Percentiles rank a stretch among this genome's conserved stretches.
Conservation (phyloP, 2,888 invertebrate genomes). For the Invenusta paracnida region DNA sequence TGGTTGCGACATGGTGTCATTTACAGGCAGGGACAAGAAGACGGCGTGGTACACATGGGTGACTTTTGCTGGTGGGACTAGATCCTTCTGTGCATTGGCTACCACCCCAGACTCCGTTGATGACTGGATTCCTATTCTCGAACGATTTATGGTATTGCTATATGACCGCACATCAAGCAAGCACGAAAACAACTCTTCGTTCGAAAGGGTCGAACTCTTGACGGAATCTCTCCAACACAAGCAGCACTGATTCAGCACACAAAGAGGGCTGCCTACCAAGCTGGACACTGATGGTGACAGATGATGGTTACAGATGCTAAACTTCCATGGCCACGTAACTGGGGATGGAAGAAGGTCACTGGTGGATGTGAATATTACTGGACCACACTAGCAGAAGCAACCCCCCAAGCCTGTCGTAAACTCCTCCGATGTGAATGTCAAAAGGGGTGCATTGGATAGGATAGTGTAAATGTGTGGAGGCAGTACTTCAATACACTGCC, state of each 20-base stretch:
- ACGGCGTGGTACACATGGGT: background rate
- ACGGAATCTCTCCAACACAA: background rate
- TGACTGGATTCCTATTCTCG: background rate
- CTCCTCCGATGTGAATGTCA: background rate
- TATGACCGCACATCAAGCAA: background rate
- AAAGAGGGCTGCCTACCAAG: background rate
- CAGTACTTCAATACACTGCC: background rate
- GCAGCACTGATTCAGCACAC: background rate
- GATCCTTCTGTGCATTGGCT: background rate
- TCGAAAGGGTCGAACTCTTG: background rate
- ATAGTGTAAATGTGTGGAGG: background rate
- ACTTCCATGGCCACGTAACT: background rate
- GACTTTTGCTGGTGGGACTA: background rate
- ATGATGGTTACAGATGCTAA: background rate
- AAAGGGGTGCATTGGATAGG: background rate
- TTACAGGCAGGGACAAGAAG: background rate
- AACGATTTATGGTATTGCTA: background rate
- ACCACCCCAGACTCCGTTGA: background rate
- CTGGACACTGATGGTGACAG: background rate
- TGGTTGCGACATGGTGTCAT: background rate
- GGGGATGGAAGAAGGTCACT: background rate
- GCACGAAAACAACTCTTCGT: background rate
- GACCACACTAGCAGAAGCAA: background rate
- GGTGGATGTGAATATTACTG: background rate
- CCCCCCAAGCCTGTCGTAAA: background rate